Evolutionary conservation across 2,888 invertebrate genomes (phyloP).

Genomic region (Rhyacophila evoluta): DNA sequence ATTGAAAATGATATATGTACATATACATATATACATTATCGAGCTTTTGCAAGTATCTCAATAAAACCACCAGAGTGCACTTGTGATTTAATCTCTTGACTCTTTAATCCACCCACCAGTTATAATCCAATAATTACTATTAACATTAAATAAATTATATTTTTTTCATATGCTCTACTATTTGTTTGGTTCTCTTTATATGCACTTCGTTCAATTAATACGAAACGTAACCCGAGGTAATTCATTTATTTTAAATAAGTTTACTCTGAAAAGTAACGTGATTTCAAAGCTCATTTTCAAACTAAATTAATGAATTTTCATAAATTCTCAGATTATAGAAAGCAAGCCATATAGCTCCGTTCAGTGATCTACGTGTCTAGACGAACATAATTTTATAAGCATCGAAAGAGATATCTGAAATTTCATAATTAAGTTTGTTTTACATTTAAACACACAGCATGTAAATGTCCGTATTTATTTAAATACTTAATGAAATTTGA

Average conservation of each 20-base stretch:
- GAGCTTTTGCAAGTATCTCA: no score
- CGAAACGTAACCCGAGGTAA: not conserved
- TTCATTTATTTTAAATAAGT: not conserved
- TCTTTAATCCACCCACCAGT: no score
- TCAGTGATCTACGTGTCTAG: constrained; percentile 1
- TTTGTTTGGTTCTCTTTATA: no score
- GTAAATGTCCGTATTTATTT: not conserved
- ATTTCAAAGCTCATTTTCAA: not conserved
- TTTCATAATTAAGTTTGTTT: not conserved
- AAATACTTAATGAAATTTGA: not conserved
- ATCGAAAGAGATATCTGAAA: not conserved
- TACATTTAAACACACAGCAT: not conserved
- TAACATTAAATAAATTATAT: no score
- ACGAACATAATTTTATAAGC: not conserved
- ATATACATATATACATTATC: no score
- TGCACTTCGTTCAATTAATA: not conserved
- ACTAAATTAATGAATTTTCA: not conserved
- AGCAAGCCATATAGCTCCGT: not conserved
- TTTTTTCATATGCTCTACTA: no score
- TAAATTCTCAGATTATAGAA: not conserved
- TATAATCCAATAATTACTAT: no score
- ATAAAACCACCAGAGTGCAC: no score
- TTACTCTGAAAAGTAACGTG: not conserved
- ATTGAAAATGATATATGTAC: no score
- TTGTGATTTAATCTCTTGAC: no score